Conservation (phyloP, 2,797 vertebrate species). For the Sebastes ruberrimus region DNA sequence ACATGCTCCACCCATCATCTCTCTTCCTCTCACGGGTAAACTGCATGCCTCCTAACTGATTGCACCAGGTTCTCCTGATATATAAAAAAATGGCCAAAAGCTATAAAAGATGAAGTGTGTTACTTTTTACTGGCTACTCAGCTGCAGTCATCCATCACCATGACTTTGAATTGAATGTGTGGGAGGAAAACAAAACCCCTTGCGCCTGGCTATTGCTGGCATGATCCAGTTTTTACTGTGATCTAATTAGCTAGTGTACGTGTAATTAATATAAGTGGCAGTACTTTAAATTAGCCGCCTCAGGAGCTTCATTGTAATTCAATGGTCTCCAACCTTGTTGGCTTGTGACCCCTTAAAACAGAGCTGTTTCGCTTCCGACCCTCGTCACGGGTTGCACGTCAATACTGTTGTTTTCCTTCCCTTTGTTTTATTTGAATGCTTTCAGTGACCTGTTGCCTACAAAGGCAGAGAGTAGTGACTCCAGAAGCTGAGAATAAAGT, state of each 20-base stretch:
- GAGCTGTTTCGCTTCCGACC: background rate
- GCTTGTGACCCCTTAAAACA: background rate
- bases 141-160: constrained; percentile 14
- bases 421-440: background rate
- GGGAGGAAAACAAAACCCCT: background rate
- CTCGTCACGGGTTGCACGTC: background rate
- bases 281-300: background rate
- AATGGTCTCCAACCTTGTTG: background rate
- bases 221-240: background rate
- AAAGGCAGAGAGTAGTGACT: background rate
- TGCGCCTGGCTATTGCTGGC: background rate
- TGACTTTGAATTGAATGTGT: constrained; percentile 4
- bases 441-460: background rate
- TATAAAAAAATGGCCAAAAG: background rate
- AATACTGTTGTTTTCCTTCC: background rate
- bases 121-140: background rate
- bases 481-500: background rate
- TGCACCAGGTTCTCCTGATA: background rate
- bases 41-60: constrained; percentile 3
- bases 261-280: constrained; percentile 12
- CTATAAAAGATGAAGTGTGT: background rate
- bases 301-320: background rate
- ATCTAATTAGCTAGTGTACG: background rate
- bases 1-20: background rate
- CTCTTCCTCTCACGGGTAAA: background rate